Percentiles rank a stretch among this genome's conserved stretches.
Conservation (phyloP, 2,113 vertebrate genomes). For the Engystomops pustulosus region DNA sequence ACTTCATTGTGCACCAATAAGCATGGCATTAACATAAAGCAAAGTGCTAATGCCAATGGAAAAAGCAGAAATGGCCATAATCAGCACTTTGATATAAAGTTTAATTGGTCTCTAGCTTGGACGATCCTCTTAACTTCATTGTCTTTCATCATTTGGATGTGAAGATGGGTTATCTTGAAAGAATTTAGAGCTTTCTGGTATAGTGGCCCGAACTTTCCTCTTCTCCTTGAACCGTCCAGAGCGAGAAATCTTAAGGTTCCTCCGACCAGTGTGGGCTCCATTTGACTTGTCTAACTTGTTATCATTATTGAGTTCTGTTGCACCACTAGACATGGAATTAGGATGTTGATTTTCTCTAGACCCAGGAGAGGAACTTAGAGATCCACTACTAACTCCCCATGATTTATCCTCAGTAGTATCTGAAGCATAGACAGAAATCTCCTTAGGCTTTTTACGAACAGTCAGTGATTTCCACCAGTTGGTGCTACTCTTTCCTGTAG, state of each 20-base stretch:
- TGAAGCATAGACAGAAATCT: conserved; percentile 60
- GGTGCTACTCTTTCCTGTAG: conserved; percentile 61
- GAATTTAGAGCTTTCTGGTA: conserved; percentile 75
- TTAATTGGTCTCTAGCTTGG: not conserved
- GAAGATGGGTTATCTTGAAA: conserved; percentile 70
- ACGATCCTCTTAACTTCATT: conserved; percentile 52
- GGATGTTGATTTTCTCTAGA: conserved; percentile 66
- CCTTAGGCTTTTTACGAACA: conserved; percentile 73
- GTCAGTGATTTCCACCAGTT: conserved; percentile 82
- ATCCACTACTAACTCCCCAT: conserved; percentile 30
- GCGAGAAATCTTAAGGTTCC: conserved; percentile 88
- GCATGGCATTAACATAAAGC: not conserved
- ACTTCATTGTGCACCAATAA: not conserved
- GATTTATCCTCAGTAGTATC: conserved; percentile 40
- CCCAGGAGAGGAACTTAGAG: conserved; percentile 35
- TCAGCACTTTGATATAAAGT: not conserved
- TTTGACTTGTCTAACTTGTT: conserved; percentile 61
- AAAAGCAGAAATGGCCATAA: not conserved
- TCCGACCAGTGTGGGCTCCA: conserved; percentile 78
- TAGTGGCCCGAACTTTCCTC: conserved; percentile 77
- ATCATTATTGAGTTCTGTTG: conserved; percentile 37
- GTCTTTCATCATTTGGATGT: conserved; percentile 56
- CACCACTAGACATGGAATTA: conserved; percentile 51
- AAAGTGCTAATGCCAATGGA: not conserved
- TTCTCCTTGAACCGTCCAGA: conserved; percentile 93